Evolutionary conservation across 2,113 vertebrate genomes (phyloP).

Genomic region (Xiphophorus maculatus): DNA sequence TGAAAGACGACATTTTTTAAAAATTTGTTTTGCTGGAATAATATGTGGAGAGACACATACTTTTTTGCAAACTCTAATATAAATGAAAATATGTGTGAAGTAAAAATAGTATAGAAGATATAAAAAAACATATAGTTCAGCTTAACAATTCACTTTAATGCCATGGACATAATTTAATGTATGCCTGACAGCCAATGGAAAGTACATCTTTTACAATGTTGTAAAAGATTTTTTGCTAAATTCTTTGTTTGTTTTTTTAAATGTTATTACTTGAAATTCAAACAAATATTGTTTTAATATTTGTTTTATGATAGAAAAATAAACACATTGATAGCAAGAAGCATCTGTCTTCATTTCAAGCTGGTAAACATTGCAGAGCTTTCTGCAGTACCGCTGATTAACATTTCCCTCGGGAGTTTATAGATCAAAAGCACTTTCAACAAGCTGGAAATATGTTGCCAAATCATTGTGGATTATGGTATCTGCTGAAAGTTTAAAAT

Average conservation of each 20-base stretch:
- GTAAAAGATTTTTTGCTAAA: no score
- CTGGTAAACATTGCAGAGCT: background rate
- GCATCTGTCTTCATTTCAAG: background rate
- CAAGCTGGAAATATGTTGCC: constrained; percentile 1
- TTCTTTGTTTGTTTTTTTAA: no score
- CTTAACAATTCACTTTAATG: no score
- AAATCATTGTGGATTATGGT: background rate
- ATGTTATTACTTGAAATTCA: no score
- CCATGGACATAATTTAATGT: no score
- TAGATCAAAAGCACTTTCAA: background rate
- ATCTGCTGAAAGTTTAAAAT: background rate
- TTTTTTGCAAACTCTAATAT: no score
- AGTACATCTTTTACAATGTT: no score
- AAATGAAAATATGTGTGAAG: no score
- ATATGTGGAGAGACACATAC: no score
- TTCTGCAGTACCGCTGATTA: background rate
- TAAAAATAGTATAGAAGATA: no score
- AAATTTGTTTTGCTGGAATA: background rate
- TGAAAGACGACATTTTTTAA: background rate
- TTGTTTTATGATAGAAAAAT: background rate
- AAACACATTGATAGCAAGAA: background rate
- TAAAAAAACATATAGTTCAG: no score
- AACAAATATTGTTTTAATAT: background rate
- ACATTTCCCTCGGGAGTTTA: background rate
- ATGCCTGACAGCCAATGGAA: no score